Conservation (phyloP, 1,140 invertebrate genomes). For the Aleiodes sp. region DNA sequence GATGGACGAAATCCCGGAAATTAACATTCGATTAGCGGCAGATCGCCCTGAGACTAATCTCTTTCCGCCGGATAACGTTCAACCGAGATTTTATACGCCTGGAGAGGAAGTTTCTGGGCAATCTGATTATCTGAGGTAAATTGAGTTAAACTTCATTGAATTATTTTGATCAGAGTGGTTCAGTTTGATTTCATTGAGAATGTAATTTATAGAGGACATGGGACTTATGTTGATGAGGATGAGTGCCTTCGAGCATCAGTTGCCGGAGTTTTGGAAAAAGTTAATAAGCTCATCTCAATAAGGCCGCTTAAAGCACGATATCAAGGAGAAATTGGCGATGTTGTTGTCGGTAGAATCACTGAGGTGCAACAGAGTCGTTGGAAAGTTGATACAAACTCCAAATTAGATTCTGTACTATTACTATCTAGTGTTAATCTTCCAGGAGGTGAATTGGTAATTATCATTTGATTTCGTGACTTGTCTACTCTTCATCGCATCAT, state of each 20-base stretch:
- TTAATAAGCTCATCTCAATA: constrained; percentile 94
- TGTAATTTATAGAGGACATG: constrained; percentile 84
- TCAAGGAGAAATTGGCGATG: constrained; percentile 96
- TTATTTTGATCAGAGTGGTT: neutral
- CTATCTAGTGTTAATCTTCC: constrained; percentile 96
- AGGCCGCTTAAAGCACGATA: constrained; percentile 89
- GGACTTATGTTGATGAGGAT: constrained; percentile 87
- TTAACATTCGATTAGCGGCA: constrained; percentile 62
- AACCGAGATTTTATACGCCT: constrained; percentile 81
- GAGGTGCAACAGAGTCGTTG: constrained; percentile 92
- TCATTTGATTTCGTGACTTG: neutral
- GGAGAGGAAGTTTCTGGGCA: constrained; percentile 86
- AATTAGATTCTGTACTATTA: constrained; percentile 87
- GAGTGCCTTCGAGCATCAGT: constrained; percentile 89
- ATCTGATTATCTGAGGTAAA: constrained; percentile 85
- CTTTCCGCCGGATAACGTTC: constrained; percentile 66
- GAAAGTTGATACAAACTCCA: constrained; percentile 95
- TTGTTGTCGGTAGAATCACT: constrained; percentile 92
- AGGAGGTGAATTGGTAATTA: constrained; percentile 89
- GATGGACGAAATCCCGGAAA: constrained; percentile 48
- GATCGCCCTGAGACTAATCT: constrained; percentile 67
- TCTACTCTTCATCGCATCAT: constrained; percentile 21
- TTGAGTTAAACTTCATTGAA: neutral
- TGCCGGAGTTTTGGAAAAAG: constrained; percentile 91
- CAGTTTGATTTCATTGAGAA: constrained; percentile 21